A percentile compares a stretch with the other conserved stretches of the same genome.
These are phyloP conservation scores for Bubalus kerabau DNA, from an alignment of 2,113 vertebrate species.

Conservation along the genomic window DNA sequence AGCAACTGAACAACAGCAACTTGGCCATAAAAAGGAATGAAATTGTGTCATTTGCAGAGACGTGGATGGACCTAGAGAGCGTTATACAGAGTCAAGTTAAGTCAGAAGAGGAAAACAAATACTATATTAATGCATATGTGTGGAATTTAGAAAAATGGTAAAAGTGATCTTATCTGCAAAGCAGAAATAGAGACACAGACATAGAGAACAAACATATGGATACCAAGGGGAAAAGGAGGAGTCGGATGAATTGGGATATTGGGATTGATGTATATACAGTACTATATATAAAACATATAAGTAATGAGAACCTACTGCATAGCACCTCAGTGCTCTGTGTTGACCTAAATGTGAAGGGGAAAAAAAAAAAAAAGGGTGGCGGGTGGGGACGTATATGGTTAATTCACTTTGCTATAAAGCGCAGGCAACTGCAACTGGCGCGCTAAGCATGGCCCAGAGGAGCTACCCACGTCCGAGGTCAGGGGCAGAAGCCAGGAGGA, in stretches of 20 bases:
- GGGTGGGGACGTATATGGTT: background rate
- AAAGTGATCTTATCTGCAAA: background rate
- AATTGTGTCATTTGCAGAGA: background rate
- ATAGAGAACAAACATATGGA: background rate
- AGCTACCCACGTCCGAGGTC: too few species aligned
- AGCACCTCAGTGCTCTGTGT: background rate
- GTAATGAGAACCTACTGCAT: background rate
- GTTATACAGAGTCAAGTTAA: background rate
- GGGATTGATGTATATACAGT: background rate
- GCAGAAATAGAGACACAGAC: background rate
- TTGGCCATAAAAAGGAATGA: background rate
- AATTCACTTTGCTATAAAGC: background rate
- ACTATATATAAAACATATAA: background rate
- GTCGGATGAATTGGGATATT: background rate
- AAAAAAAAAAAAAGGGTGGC: background rate
- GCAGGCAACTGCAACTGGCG: too few species aligned
- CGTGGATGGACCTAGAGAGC: background rate
- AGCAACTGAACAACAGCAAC: background rate
- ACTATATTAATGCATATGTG: background rate
- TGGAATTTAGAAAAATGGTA: background rate
- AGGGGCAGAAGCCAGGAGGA: too few species aligned
- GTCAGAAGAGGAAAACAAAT: background rate
- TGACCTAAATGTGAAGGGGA: background rate
- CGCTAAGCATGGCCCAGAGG: too few species aligned
- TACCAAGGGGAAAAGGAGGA: background rate